Evolutionary conservation across 2,113 vertebrate genomes (phyloP), one percentile per base, ranked within the genome.

Genomic region (Silurus meridionalis): DNA sequence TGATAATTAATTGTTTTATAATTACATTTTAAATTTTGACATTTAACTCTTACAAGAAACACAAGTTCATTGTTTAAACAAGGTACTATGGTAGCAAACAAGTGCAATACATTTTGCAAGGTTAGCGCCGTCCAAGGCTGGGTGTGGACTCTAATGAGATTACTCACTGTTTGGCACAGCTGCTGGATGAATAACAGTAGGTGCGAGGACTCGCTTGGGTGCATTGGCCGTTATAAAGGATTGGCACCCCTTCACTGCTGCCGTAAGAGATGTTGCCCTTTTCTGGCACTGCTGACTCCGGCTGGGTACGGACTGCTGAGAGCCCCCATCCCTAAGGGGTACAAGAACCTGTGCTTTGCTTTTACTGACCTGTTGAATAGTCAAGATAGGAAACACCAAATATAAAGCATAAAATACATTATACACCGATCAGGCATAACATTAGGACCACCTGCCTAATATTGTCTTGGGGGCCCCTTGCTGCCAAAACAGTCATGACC

Each of bases 161-260:
- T n/a, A 66, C 94, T 92, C 88, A 96, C 95, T 86, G 55, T 86
- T 89, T 58, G 88, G 91, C 63, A 89, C 23, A 66, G 72, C 61
- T 61, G 78, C 89, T 84, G 83, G 87, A 79, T 83, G 85, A 89
- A 88, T 23, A 28, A 75, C 5, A 25, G 17, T 46, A 21, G 85
- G 28, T 72, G 57, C 46, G 48, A 82, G 63, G n/a, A 79, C 25
- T 82, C 89, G 90, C 58, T 84, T 90, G 80, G 90, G 74, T 15
- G 83, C 85, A 55, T 61, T 90, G 69, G 81, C 86, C 48, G 91
- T 85, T 61, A 91, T 75, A 81, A 91, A 93, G 14, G 90, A 87
- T 89, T 94, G 94, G 17, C 90, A 92, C 9, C 88, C 91, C 88
- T 91, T 93, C 19, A 94, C 15, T 9, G 91, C 90, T 75, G 92